phyloP scores from a whole-genome alignment of 2,888 invertebrate genomes.

The Thymelicus sylvestris region DNA sequence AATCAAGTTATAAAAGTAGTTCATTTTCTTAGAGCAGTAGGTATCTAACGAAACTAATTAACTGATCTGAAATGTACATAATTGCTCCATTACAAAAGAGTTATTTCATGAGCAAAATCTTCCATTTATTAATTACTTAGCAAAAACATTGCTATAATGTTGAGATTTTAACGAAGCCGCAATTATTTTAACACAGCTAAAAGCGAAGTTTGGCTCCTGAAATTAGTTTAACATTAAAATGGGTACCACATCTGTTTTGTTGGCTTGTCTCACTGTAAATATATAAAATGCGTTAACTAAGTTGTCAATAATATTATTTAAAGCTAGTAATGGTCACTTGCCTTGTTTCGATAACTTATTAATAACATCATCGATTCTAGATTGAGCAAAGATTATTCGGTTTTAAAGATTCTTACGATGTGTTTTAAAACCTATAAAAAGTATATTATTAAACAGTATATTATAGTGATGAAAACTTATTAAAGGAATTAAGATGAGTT shows the following conservation, averaged over 20 bases:
- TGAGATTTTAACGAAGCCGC: constrained; percentile 19
- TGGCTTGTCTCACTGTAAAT: constrained; percentile 23
- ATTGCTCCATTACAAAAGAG: constrained; percentile 35
- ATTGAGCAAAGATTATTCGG: too few relatives aligned
- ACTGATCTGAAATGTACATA: constrained; percentile 22
- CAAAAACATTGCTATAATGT: constrained; percentile 30
- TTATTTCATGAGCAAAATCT: constrained; percentile 27
- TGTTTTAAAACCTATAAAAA: too few relatives aligned
- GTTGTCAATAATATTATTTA: too few relatives aligned
- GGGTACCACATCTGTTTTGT: constrained; percentile 50
- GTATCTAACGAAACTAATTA: constrained; percentile 33
- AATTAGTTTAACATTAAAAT: constrained; percentile 44
- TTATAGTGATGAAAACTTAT: too few relatives aligned
- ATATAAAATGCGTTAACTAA: background rate
- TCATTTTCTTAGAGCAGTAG: constrained; percentile 23
- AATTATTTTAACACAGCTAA: constrained; percentile 41
- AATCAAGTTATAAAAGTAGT: constrained; percentile 22
- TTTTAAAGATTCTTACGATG: too few relatives aligned
- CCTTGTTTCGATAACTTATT: too few relatives aligned
- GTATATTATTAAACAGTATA: too few relatives aligned
- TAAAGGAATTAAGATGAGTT: too few relatives aligned
- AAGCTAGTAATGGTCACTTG: too few relatives aligned
- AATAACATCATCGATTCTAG: too few relatives aligned
- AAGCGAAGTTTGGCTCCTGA: constrained; percentile 46
- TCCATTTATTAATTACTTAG: constrained; percentile 36